Evolutionary conservation across 2,888 invertebrate genomes (phyloP).

Genomic region (Unio delphinus): DNA sequence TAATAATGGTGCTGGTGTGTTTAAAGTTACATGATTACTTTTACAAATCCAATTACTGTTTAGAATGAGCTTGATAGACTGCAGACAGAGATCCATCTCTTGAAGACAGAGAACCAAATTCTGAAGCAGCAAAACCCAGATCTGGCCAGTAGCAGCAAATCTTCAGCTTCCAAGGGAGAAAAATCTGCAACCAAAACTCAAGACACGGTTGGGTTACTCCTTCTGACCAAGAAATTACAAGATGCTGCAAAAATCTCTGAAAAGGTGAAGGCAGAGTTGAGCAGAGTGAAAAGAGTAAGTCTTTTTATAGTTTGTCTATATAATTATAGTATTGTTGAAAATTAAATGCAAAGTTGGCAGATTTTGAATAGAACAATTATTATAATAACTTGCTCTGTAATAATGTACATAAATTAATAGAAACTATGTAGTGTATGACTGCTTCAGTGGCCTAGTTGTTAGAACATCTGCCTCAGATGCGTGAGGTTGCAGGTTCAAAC

Average conservation of each 20-base stretch:
- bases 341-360: too few species aligned
- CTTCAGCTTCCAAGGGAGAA: constrained; percentile 1
- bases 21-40: neutral
- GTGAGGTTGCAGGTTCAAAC: too few species aligned
- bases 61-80: constrained; percentile 63
- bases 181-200: constrained; percentile 12
- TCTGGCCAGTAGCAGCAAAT: constrained; percentile 20
- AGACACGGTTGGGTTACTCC: constrained; percentile 32
- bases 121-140: constrained; percentile 47
- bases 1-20: neutral
- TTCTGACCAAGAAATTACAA: constrained; percentile 57
- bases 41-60: constrained; percentile 5
- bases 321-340: too few species aligned
- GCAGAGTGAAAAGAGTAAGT: constrained; percentile 56
- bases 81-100: constrained; percentile 39
- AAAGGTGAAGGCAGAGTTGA: constrained; percentile 55
- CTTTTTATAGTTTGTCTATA: neutral
- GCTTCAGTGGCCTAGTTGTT: too few species aligned
- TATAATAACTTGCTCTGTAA: too few species aligned
- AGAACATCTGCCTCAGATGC: too few species aligned
- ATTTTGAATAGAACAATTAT: too few species aligned
- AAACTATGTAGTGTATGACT: too few species aligned
- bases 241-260: constrained; percentile 61
- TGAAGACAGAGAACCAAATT: constrained; percentile 55
- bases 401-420: too few species aligned